These are phyloP conservation scores for Scrobipalpa atriplicella DNA, from an alignment of 2,888 invertebrate species.

Conservation along the genomic window DNA sequence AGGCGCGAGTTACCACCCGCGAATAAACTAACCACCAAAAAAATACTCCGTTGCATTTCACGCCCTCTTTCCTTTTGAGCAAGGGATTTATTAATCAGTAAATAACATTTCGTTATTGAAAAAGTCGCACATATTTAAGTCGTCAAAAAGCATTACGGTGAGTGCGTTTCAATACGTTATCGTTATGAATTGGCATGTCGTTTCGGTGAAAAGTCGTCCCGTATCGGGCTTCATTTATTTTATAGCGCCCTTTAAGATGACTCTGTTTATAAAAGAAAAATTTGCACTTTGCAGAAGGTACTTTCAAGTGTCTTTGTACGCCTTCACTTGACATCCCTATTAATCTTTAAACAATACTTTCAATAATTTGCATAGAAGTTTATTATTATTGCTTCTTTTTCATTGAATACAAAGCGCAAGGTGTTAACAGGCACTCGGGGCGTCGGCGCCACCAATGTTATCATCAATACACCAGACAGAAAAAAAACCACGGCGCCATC, in stretches of 20 bases:
- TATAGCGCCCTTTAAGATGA: slow-evolving; percentile 49
- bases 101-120: slow-evolving; percentile 37
- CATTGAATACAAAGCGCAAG: not conserved
- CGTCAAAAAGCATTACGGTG: slow-evolving; percentile 61
- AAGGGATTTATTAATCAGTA: slow-evolving; percentile 63
- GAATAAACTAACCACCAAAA: slow-evolving; percentile 50
- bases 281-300: slow-evolving; percentile 29
- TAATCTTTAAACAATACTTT: slow-evolving; percentile 2
- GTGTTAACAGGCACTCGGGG: slow-evolving; percentile 6
- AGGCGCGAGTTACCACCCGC: slow-evolving; percentile 50
- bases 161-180: slow-evolving; percentile 65
- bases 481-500: slow-evolving; percentile 8
- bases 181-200: slow-evolving; percentile 60
- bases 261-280: slow-evolving; percentile 39
- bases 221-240: slow-evolving; percentile 51
- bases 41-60: slow-evolving; percentile 49
- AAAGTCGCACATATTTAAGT: slow-evolving; percentile 55
- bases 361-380: slow-evolving; percentile 1
- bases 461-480: not conserved
- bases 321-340: not conserved
- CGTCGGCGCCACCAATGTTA: slow-evolving; percentile 8
- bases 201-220: slow-evolving; percentile 57
- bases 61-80: slow-evolving; percentile 41
- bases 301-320: slow-evolving; percentile 34
- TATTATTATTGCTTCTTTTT: not conserved